Percentiles rank a stretch among this genome's conserved stretches.
These are phyloP conservation scores for Lacerta agilis DNA, from an alignment of 2,797 vertebrate species.

Conservation along the genomic window DNA sequence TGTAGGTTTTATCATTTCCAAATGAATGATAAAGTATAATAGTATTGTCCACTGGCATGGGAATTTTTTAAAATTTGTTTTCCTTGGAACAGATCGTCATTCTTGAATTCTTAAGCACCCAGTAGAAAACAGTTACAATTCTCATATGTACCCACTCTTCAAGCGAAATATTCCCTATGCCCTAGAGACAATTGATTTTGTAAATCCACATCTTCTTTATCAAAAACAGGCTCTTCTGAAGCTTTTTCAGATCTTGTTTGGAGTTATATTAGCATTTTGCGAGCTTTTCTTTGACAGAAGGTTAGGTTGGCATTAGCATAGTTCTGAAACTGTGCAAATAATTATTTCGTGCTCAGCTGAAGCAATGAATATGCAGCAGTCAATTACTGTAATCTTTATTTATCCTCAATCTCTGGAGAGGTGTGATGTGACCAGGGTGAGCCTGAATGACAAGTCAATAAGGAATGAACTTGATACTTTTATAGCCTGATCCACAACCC, in stretches of 20 bases:
- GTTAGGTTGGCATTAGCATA: conserved; percentile 10
- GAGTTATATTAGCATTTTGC: conserved; percentile 28
- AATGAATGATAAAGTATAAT: conserved; percentile 48
- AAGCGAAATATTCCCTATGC: conserved; percentile 25
- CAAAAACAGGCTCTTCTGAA: conserved; percentile 37
- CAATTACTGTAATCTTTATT: conserved; percentile 21
- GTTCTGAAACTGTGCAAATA: conserved; percentile 11
- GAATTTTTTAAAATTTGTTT: conserved; percentile 18
- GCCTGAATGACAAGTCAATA: conserved; percentile 42
- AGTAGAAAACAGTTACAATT: conserved; percentile 1
- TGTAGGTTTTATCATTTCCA: conserved; percentile 37
- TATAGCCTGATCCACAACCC: conserved; percentile 34
- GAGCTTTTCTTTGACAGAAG: conserved; percentile 16
- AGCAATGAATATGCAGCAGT: conserved; percentile 43
- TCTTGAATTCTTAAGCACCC: conserved; percentile 44
- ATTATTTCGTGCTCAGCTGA: conserved; percentile 16
- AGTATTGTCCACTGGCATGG: not conserved
- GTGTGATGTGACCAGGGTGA: conserved; percentile 18
- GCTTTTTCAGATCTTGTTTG: conserved; percentile 44
- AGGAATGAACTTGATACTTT: conserved; percentile 42
- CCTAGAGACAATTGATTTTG: conserved; percentile 39
- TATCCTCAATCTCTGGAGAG: conserved; percentile 17
- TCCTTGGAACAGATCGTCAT: not conserved
- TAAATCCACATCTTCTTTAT: conserved; percentile 45
- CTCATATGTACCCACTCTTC: not conserved